A percentile compares a stretch with the other conserved stretches of the same genome.
Conservation (phyloP, 92 coral and sea anemone species). For the Porites evermanni region DNA sequence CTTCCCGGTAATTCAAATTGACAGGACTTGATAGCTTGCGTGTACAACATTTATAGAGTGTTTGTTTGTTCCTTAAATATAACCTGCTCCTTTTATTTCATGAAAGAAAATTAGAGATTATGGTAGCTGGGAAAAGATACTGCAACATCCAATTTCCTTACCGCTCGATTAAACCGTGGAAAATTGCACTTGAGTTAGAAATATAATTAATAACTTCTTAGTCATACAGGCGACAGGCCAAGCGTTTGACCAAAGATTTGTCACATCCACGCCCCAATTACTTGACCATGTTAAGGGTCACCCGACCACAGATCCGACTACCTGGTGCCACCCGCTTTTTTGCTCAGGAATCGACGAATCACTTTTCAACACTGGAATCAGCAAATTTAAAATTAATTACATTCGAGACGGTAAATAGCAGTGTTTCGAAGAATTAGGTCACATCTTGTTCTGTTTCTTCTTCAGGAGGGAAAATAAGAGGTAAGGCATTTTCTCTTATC, state of each 20-base stretch:
- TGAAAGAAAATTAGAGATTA: too few species aligned
- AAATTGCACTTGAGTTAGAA: too few species aligned
- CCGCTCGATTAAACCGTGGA: too few species aligned
- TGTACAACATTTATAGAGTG: too few species aligned
- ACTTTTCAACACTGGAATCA: constrained; percentile 7
- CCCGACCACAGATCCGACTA: constrained; percentile 1
- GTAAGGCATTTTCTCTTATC: neutral
- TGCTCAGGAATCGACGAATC: constrained; percentile 11
- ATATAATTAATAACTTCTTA: neutral
- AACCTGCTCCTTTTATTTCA: too few species aligned
- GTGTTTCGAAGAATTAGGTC: constrained; percentile 16
- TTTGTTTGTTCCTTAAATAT: too few species aligned
- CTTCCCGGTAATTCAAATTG: too few species aligned
- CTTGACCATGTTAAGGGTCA: constrained; percentile 5
- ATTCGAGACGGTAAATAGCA: constrained; percentile 37
- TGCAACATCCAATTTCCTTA: too few species aligned
- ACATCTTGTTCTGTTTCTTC: constrained; percentile 13
- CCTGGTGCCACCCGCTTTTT: constrained; percentile 32
- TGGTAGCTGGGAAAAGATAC: too few species aligned
- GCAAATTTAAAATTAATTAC: constrained; percentile 40
- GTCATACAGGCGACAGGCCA: neutral
- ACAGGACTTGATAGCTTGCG: too few species aligned
- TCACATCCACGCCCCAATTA: neutral
- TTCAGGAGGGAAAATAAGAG: constrained; percentile 5
- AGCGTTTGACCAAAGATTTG: neutral